Evolutionary conservation across 2,888 invertebrate species (phyloP).

Genomic region (Brachyopa scutellaris): DNA sequence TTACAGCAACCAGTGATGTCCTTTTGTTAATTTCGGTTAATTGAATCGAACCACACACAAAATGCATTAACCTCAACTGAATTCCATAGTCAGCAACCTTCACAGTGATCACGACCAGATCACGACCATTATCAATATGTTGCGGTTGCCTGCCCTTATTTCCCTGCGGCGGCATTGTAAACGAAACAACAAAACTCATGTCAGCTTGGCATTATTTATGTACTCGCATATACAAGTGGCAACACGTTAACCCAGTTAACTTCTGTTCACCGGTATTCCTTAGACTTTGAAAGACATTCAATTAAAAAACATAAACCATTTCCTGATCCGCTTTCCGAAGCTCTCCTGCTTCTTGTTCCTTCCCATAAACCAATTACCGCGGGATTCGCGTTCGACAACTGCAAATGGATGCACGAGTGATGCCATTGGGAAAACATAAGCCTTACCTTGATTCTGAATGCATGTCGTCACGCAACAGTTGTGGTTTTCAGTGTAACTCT

Average conservation of each 20-base stretch:
- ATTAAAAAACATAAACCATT: conserved; percentile 36
- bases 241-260: conserved; percentile 33
- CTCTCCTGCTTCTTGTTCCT: neutral
- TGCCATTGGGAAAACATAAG: conserved; percentile 6
- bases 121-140: no score
- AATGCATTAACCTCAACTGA: neutral
- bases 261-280: neutral
- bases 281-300: conserved; percentile 1
- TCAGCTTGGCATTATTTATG: conserved; percentile 24
- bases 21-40: neutral
- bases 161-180: neutral
- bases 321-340: neutral
- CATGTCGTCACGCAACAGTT: conserved; percentile 55
- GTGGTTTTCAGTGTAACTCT: neutral
- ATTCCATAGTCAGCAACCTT: neutral
- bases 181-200: conserved; percentile 32
- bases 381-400: conserved; percentile 19
- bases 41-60: neutral
- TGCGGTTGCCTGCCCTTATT: neutral
- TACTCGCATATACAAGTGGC: no score
- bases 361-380: conserved; percentile 37
- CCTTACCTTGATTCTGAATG: conserved; percentile 5
- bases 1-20: no score
- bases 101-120: neutral
- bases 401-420: conserved; percentile 41